Percentiles rank a stretch among this genome's conserved stretches.
Evolutionary conservation across 2,113 vertebrate genomes (phyloP).

Genomic region (Anoura caudifer): DNA sequence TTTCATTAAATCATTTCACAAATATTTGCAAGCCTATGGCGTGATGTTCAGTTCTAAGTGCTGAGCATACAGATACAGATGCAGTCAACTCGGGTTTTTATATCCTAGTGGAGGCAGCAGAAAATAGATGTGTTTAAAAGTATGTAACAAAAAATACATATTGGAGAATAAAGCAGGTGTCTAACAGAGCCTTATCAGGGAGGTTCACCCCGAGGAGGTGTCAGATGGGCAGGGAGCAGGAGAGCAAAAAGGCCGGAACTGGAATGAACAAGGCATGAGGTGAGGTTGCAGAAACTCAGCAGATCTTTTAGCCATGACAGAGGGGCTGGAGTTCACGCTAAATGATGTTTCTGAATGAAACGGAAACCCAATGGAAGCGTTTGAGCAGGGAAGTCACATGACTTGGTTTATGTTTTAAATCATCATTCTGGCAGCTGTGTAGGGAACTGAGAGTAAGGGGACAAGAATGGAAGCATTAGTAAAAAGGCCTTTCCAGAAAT

Average conservation of each 20-base stretch:
- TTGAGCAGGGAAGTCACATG: not conserved
- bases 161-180: not conserved
- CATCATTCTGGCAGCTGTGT: not conserved
- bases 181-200: not conserved
- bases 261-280: not conserved
- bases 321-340: not conserved
- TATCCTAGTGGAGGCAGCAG: not conserved
- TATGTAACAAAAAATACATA: not conserved
- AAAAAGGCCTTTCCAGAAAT: not conserved
- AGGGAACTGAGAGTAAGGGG: not conserved
- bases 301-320: not conserved
- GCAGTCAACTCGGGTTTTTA: not conserved
- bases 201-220: not conserved
- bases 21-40: not conserved
- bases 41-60: not conserved
- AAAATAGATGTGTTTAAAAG: not conserved
- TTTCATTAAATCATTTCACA: not conserved
- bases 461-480: not conserved
- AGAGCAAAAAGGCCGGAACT: not conserved
- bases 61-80: not conserved
- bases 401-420: slow-evolving; percentile 1
- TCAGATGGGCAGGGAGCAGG: not conserved
- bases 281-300: not conserved
- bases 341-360: not conserved
- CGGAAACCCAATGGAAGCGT: not conserved